Conservation (phyloP, 2,797 vertebrate species). For the Gymnothorax javanicus region DNA sequence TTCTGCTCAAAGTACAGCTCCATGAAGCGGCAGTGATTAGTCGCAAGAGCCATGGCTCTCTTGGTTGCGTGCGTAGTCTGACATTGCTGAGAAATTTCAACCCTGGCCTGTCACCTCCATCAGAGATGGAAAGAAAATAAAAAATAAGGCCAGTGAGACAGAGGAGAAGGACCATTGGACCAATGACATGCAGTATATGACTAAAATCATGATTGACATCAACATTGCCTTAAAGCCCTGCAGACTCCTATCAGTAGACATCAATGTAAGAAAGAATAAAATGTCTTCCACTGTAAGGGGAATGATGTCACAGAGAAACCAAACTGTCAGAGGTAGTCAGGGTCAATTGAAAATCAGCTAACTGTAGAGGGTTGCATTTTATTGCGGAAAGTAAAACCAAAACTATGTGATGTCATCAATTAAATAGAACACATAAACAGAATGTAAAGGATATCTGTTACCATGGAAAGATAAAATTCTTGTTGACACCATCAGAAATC, state of each 20-base stretch:
- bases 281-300: too few relatives aligned
- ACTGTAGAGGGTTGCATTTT: too few relatives aligned
- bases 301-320: too few relatives aligned
- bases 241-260: neutral
- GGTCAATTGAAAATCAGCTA: too few relatives aligned
- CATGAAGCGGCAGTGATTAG: neutral
- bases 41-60: neutral
- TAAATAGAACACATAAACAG: too few relatives aligned
- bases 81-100: neutral
- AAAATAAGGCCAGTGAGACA: neutral
- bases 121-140: constrained; percentile 1
- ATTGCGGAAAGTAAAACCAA: too few relatives aligned
- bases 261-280: neutral
- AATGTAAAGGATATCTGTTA: too few relatives aligned
- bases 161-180: neutral
- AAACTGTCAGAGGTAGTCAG: too few relatives aligned
- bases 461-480: too few relatives aligned
- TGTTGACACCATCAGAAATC: too few relatives aligned
- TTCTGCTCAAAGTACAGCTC: neutral
- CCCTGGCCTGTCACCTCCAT: neutral
- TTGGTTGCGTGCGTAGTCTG: neutral
- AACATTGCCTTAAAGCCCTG: neutral
- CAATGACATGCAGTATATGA: neutral
- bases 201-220: neutral
- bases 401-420: too few relatives aligned